Evolutionary conservation across 2,888 invertebrate species (phyloP).

Genomic region (Spodoptera littoralis): DNA sequence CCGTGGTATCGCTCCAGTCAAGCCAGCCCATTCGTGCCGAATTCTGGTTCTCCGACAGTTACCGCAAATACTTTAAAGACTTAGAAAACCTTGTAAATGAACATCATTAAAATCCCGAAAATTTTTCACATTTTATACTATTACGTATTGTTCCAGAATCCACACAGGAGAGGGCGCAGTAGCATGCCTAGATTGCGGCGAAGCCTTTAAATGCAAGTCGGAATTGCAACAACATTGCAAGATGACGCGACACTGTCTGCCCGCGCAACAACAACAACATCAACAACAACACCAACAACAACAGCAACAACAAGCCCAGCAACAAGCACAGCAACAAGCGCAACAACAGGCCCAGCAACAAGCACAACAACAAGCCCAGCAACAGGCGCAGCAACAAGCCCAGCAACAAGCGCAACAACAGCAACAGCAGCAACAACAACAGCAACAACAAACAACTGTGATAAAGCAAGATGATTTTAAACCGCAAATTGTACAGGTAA

Average conservation of each 20-base stretch:
- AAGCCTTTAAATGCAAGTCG: constrained; percentile 92
- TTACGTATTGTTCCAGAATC: constrained; percentile 80
- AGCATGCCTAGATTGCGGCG: constrained; percentile 93
- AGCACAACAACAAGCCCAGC: constrained; percentile 76
- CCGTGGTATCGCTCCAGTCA: too few species aligned
- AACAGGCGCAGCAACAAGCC: constrained; percentile 70
- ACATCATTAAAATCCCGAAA: too few species aligned
- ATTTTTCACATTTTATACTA: not conserved
- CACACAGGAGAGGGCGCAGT: constrained; percentile 93
- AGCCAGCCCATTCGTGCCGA: too few species aligned
- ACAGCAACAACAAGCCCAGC: constrained; percentile 70
- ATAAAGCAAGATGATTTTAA: constrained; percentile 87
- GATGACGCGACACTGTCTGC: constrained; percentile 84
- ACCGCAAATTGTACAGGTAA: constrained; percentile 88
- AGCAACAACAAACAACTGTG: constrained; percentile 82
- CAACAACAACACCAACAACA: constrained; percentile 72
- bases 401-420: constrained; percentile 71
- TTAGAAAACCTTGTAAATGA: too few species aligned
- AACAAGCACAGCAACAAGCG: constrained; percentile 68
- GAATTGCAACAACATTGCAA: constrained; percentile 92
- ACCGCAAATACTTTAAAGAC: too few species aligned
- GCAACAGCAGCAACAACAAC: constrained; percentile 71
- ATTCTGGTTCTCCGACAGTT: too few species aligned
- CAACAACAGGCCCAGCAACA: constrained; percentile 77
- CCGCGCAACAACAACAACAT: constrained; percentile 75